Evolutionary conservation across 37 sponge, comb jelly and placozoan species (phyloP).

Genomic region (Petrosia ficiformis): DNA sequence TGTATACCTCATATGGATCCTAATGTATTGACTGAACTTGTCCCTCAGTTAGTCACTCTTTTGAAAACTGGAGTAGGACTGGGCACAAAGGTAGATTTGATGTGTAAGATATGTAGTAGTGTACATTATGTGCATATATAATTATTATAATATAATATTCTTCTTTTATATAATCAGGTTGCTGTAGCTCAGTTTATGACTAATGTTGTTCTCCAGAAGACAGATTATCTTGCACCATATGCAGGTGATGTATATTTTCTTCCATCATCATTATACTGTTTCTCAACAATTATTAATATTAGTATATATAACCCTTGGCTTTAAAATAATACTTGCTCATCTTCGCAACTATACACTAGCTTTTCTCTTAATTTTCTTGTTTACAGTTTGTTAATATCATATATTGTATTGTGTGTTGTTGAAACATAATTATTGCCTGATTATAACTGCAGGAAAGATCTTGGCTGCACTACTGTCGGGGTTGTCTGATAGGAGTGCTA

Average conservation of each 20-base stretch:
- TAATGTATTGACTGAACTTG: constrained; percentile 44
- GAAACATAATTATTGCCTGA: too few species aligned
- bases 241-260: too few species aligned
- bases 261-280: too few species aligned
- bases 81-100: constrained; percentile 62
- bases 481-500: constrained; percentile 49
- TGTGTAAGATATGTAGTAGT: too few species aligned
- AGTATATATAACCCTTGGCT: too few species aligned
- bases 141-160: not conserved
- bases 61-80: constrained; percentile 79
- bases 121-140: too few species aligned
- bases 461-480: constrained; percentile 58
- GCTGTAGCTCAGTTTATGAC: constrained; percentile 60
- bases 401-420: too few species aligned
- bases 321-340: too few species aligned
- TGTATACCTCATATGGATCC: constrained; percentile 57
- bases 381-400: too few species aligned
- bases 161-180: constrained; percentile 14
- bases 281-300: too few species aligned
- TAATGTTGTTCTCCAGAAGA: constrained; percentile 38
- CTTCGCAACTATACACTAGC: not conserved
- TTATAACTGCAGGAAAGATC: constrained; percentile 81
- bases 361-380: not conserved
- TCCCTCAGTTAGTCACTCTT: constrained; percentile 62
- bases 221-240: constrained; percentile 50